Percentiles rank a stretch among this genome's conserved stretches.
These are phyloP conservation scores for Zosterops hypoxanthus DNA, from an alignment of 2,113 vertebrate genomes.

Conservation along the genomic window DNA sequence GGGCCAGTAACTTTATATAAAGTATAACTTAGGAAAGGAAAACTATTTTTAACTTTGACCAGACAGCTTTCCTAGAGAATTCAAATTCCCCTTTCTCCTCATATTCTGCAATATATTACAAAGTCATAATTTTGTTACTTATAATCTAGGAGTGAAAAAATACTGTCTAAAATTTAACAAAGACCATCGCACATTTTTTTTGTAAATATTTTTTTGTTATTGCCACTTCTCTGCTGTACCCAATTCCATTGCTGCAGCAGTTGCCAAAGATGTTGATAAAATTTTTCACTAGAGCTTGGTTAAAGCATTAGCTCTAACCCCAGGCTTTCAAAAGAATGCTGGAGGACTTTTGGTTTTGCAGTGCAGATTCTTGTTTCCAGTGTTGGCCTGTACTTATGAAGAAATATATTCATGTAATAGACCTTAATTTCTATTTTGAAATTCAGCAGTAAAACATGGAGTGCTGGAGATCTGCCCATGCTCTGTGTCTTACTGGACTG, in stretches of 20 bases:
- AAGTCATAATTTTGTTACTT: background rate
- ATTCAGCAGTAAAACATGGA: background rate
- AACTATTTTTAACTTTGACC: background rate
- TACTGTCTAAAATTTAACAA: background rate
- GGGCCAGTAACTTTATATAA: background rate
- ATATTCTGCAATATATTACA: background rate
- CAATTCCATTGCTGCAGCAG: background rate
- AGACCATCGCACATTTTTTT: background rate
- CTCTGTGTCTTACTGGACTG: background rate
- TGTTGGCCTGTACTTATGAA: slow-evolving; percentile 12
- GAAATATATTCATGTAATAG: background rate
- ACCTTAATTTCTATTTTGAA: background rate
- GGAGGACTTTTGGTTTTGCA: background rate
- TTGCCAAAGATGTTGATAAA: background rate
- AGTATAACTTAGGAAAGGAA: background rate
- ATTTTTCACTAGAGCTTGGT: background rate
- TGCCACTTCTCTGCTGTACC: background rate
- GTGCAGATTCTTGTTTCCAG: background rate
- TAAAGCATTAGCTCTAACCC: background rate
- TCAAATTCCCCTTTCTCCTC: background rate
- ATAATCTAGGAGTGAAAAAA: background rate
- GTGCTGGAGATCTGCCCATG: background rate
- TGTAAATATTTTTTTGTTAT: background rate
- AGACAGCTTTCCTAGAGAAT: background rate
- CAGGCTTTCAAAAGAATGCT: background rate